A percentile compares a stretch with the other conserved stretches of the same genome.
phyloP scores from a whole-genome alignment of 2,797 vertebrate genomes.

The Phrynocephalus vlangalii region DNA sequence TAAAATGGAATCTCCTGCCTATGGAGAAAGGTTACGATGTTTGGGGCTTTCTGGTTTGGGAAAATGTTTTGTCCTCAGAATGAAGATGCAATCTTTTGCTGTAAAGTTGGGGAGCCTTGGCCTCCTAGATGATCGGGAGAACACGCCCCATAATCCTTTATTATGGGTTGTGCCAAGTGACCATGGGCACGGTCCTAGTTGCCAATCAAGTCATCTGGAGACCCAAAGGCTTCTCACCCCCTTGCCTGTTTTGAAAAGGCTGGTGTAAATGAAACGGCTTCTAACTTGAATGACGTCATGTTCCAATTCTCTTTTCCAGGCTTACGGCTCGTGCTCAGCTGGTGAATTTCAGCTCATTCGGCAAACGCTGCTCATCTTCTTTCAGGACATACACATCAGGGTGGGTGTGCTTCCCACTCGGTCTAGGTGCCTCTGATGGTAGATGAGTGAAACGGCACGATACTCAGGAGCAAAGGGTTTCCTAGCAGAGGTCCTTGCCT shows the following conservation, averaged over 20 bases:
- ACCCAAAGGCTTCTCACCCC: neutral
- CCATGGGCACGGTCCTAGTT: neutral
- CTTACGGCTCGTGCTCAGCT: conserved; percentile 84
- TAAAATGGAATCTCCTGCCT: too few species aligned
- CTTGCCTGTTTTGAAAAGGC: neutral
- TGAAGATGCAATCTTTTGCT: too few species aligned
- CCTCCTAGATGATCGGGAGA: too few species aligned
- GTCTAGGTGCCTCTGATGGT: neutral
- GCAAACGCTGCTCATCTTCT: conserved; percentile 95
- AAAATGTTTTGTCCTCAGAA: neutral
- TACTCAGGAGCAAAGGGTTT: neutral
- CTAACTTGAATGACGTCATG: neutral
- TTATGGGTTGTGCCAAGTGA: neutral
- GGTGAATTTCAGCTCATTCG: conserved; percentile 97
- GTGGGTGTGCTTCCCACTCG: conserved; percentile 78
- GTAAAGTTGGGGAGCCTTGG: neutral
- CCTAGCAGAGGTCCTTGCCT: too few species aligned
- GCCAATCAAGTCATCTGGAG: neutral
- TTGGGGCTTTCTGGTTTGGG: neutral
- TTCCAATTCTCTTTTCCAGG: conserved; percentile 75
- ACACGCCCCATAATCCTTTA: neutral
- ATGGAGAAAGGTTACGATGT: neutral
- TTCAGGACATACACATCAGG: conserved; percentile 98
- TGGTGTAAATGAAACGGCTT: neutral
- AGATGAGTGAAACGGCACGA: neutral